Conservation (phyloP, 2,113 vertebrate genomes). For the Archocentrus centrarchus region DNA sequence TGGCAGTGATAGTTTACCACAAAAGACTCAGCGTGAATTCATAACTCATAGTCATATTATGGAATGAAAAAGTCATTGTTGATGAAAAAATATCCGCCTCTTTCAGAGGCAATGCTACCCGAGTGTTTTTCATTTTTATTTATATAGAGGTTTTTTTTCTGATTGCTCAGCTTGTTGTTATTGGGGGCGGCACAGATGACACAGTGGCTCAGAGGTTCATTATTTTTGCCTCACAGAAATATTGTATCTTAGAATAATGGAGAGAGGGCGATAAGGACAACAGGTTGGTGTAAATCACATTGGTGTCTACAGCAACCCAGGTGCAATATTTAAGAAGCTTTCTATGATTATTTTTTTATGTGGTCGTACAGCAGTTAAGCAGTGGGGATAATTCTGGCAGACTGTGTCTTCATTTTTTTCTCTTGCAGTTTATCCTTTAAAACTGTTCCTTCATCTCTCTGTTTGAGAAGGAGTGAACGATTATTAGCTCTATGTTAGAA, state of each 20-base stretch:
- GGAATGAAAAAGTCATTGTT: accelerated
- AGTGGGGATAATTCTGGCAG: not conserved
- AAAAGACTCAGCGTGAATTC: not conserved
- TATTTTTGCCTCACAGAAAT: not conserved
- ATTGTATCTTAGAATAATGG: not conserved
- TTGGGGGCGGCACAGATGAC: not conserved
- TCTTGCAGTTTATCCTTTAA: not conserved
- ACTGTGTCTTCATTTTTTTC: not conserved
- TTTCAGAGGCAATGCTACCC: not conserved
- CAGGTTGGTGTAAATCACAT: not conserved
- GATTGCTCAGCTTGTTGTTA: not conserved
- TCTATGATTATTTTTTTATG: accelerated
- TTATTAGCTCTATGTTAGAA: accelerated
- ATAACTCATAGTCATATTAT: not conserved
- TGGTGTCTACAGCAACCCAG: not conserved
- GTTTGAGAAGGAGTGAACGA: not conserved
- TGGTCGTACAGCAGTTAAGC: not conserved
- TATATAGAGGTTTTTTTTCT: not conserved
- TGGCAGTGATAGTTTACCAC: too few relatives aligned
- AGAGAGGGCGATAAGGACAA: not conserved
- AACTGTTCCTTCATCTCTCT: not conserved
- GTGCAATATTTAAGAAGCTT: not conserved
- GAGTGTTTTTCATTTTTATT: not conserved
- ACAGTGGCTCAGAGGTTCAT: not conserved
- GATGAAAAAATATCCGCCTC: not conserved